phyloP scores from a whole-genome alignment of 2,888 invertebrate species.

The Lasioglossum lativentre region DNA sequence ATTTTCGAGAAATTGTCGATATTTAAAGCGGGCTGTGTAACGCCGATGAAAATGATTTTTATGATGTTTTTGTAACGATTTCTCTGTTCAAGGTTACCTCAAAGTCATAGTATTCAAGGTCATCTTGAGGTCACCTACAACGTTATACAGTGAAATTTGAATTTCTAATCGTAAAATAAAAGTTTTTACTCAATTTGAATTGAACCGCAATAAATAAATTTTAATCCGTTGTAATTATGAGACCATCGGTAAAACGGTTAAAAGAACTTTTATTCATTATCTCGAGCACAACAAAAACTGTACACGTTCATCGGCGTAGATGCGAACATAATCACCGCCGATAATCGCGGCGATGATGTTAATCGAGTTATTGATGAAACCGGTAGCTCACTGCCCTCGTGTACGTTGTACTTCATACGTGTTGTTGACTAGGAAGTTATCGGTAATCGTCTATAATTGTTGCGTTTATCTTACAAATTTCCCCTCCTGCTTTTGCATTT shows the following conservation, averaged over 20 bases:
- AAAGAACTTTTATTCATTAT: not conserved
- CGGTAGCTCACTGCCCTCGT: constrained; percentile 38
- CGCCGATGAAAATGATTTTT: not conserved
- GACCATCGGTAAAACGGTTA: not conserved
- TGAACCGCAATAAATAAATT: not conserved
- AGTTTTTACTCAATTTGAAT: not conserved
- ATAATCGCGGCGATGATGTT: constrained; percentile 53
- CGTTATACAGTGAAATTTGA: too few species aligned
- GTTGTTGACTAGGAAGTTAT: constrained; percentile 17
- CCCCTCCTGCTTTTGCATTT: not conserved
- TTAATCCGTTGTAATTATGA: not conserved
- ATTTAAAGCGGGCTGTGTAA: not conserved
- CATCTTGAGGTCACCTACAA: not conserved
- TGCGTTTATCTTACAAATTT: constrained; percentile 3
- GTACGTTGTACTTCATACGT: constrained; percentile 7
- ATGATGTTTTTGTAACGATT: not conserved
- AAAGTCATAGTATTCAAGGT: not conserved
- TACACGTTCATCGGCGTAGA: constrained; percentile 6
- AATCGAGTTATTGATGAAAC: constrained; percentile 45
- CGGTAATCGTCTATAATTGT: constrained; percentile 32
- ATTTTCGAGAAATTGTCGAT: not conserved
- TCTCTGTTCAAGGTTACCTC: too few species aligned
- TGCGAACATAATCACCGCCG: constrained; percentile 47
- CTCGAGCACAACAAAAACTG: not conserved
- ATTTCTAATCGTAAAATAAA: too few species aligned